These are phyloP conservation scores for Macrocentrus cingulum DNA, from an alignment of 1,140 invertebrate species.

Conservation along the genomic window DNA sequence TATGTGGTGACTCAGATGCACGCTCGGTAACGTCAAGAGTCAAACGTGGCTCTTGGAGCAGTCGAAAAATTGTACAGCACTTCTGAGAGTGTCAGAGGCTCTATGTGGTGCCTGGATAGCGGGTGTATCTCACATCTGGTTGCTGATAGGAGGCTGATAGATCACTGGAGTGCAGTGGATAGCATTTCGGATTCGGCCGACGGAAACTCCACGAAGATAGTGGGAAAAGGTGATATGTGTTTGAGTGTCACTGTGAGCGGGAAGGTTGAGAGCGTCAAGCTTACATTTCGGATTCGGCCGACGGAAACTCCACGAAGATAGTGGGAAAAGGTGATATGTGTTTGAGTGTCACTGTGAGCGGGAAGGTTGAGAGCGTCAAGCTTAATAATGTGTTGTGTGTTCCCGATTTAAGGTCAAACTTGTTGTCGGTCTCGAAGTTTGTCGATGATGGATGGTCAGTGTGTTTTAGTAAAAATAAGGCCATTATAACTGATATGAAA, in stretches of 20 bases:
- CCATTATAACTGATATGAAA: neutral
- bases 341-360: conserved; percentile 15
- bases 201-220: neutral
- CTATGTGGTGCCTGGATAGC: neutral
- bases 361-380: conserved; percentile 16
- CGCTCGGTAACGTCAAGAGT: no score
- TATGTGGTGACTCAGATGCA: no score
- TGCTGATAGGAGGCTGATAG: neutral
- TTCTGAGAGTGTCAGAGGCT: no score
- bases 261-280: conserved; percentile 19
- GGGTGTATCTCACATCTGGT: neutral
- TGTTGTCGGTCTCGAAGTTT: conserved; percentile 36
- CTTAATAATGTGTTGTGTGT: conserved; percentile 33
- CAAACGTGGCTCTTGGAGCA: no score
- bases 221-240: conserved; percentile 19
- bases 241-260: conserved; percentile 5
- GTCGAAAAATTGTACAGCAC: no score
- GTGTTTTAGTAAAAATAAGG: conserved; percentile 23
- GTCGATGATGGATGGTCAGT: conserved; percentile 30
- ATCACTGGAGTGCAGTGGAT: neutral
- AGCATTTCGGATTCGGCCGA: neutral
- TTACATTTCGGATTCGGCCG: no score
- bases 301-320: neutral
- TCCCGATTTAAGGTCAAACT: conserved; percentile 34
- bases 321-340: conserved; percentile 14